Percentiles rank a stretch among this genome's conserved stretches.
These are phyloP conservation scores for Poecile atricapillus DNA, from an alignment of 2,113 vertebrate genomes.

Conservation along the genomic window DNA sequence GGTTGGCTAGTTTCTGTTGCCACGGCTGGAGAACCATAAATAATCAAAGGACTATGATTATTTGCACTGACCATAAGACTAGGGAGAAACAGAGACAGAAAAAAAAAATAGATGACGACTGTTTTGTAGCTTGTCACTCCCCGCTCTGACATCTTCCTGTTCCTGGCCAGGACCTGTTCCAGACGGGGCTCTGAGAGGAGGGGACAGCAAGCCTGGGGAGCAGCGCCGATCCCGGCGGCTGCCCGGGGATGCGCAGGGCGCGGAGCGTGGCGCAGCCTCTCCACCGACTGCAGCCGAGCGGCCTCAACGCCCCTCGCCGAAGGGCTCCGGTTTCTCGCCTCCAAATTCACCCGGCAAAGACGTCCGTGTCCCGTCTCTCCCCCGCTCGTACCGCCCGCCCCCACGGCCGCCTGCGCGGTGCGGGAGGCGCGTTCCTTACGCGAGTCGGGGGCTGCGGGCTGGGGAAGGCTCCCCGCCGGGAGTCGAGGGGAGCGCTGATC, in stretches of 20 bases:
- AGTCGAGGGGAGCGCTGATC: rapidly evolving
- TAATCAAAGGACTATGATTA: neutral
- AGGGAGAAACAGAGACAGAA: neutral
- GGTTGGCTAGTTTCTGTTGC: neutral
- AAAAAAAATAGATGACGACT: too few relatives aligned
- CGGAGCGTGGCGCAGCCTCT: neutral
- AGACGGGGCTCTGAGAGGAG: neutral
- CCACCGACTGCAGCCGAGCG: neutral
- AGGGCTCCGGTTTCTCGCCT: neutral
- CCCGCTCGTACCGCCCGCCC: rapidly evolving
- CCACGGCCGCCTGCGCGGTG: neutral
- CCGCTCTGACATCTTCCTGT: neutral
- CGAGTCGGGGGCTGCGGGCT: rapidly evolving
- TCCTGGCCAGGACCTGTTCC: neutral
- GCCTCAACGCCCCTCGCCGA: neutral
- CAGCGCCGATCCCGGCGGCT: neutral
- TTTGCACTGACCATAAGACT: neutral
- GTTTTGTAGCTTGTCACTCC: neutral
- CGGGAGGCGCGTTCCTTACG: neutral
- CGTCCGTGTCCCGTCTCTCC: neutral
- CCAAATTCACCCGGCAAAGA: neutral
- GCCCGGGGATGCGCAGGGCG: neutral
- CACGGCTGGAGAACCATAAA: neutral
- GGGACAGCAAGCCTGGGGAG: neutral
- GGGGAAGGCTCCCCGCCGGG: neutral